Evolutionary conservation across 2,888 invertebrate genomes (phyloP).

Genomic region (Actias luna): DNA sequence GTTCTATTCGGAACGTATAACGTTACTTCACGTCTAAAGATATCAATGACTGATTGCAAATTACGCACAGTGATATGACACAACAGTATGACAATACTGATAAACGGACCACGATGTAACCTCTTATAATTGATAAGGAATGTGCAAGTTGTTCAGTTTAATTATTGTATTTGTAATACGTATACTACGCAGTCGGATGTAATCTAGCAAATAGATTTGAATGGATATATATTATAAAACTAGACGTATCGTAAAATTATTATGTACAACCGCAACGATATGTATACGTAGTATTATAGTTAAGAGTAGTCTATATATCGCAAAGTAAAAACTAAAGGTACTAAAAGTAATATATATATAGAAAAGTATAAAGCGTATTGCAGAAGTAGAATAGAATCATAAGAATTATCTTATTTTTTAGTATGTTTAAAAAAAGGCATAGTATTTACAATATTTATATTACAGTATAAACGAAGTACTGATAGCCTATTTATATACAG

Average conservation of each 20-base stretch:
- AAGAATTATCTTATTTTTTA: background rate
- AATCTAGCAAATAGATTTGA: background rate
- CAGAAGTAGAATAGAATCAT: background rate
- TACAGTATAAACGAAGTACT: background rate
- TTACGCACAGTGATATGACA: background rate
- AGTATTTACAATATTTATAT: background rate
- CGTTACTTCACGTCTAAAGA: constrained; percentile 13
- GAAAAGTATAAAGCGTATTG: background rate
- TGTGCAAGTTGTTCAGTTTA: background rate
- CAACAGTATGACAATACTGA: constrained; percentile 1
- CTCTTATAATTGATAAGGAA: background rate
- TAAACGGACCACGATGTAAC: background rate
- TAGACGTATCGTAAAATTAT: background rate
- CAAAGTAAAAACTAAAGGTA: too few species aligned
- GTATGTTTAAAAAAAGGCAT: background rate
- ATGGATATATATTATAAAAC: background rate
- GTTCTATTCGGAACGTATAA: background rate
- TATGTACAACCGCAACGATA: too few species aligned
- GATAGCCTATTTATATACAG: background rate
- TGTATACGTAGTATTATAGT: too few species aligned
- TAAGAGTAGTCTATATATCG: too few species aligned
- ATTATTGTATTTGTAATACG: background rate
- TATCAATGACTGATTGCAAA: constrained; percentile 11
- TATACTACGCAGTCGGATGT: background rate
- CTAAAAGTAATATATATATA: too few species aligned